Evolutionary conservation across 2,888 invertebrate species (phyloP).

Genomic region (Sylvicola cinctus): DNA sequence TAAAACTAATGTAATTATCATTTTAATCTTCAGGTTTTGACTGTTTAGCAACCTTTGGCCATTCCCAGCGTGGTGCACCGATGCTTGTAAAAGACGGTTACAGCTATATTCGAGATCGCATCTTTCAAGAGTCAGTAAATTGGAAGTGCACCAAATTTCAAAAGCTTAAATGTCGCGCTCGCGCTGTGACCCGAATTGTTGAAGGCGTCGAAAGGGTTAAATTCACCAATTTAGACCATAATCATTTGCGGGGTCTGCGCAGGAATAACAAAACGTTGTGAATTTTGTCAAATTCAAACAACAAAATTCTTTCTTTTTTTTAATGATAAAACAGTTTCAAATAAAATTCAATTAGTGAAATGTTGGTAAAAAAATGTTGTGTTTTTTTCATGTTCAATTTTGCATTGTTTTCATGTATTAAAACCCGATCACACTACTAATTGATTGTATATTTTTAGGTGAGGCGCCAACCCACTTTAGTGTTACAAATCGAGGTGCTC

Average conservation of each 20-base stretch:
- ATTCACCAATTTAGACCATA: constrained; percentile 8
- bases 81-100: constrained; percentile 7
- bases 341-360: too few relatives aligned
- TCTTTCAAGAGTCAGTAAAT: constrained; percentile 8
- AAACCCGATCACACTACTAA: too few relatives aligned
- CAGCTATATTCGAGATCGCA: constrained; percentile 8
- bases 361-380: too few relatives aligned
- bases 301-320: too few relatives aligned
- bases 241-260: constrained; percentile 4
- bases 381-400: too few relatives aligned
- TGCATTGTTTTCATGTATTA: too few relatives aligned
- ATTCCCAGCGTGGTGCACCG: constrained; percentile 9
- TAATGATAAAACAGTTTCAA: too few relatives aligned
- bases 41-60: constrained; percentile 6
- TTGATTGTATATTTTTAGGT: too few relatives aligned
- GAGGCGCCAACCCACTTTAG: too few relatives aligned
- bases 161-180: constrained; percentile 7
- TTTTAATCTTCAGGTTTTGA: constrained; percentile 6
- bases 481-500: too few relatives aligned
- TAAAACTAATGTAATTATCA: background rate
- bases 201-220: constrained; percentile 7
- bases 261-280: too few relatives aligned
- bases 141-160: constrained; percentile 9
- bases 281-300: too few relatives aligned
- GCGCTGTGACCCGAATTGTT: constrained; percentile 8